A percentile compares a stretch with the other conserved stretches of the same genome.
These are phyloP conservation scores for Athripsodes cinereus DNA, from an alignment of 2,888 invertebrate genomes.

Conservation along the genomic window DNA sequence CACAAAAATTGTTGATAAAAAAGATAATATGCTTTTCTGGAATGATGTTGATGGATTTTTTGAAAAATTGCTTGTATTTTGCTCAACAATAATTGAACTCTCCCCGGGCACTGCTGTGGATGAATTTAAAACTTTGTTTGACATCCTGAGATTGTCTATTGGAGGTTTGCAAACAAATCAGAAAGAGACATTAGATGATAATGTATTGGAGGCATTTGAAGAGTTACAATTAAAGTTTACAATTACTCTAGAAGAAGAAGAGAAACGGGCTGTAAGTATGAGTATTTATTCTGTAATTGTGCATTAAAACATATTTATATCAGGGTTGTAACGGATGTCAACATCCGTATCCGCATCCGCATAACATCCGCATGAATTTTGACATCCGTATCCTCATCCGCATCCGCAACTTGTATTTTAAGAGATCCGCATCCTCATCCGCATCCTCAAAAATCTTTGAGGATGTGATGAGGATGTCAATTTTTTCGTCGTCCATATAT, in stretches of 20 bases:
- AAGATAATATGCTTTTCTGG: constrained; percentile 5
- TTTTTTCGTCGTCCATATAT: too few species aligned
- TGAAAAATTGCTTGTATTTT: neutral
- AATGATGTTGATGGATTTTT: neutral
- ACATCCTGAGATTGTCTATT: neutral
- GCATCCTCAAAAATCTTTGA: too few species aligned
- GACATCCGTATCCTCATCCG: too few species aligned
- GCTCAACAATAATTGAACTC: neutral
- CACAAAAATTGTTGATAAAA: neutral
- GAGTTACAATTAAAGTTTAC: neutral
- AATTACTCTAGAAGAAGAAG: neutral
- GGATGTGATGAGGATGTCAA: too few species aligned
- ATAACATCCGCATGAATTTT: too few species aligned
- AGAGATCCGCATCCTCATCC: too few species aligned
- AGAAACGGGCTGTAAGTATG: neutral
- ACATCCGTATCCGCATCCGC: too few species aligned
- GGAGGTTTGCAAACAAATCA: neutral
- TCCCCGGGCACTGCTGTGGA: constrained; percentile 3
- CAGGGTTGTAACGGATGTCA: too few species aligned
- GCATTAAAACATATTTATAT: too few species aligned
- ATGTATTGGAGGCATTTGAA: neutral
- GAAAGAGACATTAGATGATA: neutral
- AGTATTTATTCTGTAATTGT: too few species aligned
- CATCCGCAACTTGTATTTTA: too few species aligned
- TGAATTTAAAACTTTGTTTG: neutral